Evolutionary conservation across 2,888 invertebrate species (phyloP), one percentile per base, ranked within the genome.

Genomic region (Caenorhabditis angaria): DNA sequence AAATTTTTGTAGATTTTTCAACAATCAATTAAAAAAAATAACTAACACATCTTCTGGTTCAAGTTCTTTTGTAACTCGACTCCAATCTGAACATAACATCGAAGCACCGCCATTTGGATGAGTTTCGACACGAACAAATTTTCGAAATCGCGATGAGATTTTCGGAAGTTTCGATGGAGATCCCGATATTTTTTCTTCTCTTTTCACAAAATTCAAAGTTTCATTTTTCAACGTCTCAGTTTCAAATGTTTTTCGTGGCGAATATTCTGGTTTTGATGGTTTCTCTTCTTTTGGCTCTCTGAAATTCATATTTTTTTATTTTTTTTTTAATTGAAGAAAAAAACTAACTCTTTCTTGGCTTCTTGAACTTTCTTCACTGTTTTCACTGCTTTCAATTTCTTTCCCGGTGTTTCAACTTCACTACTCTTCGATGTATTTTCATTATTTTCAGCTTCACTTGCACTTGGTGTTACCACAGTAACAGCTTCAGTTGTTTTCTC

Each of bases 101-200:
- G 93, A 92, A 0, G 95, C 97, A 32, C 95, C 96, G 18, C 97
- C 97, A 89, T 97, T 97, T 0, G 94, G 93, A 88, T 96, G 94
- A 4, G 56, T 56, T n/a, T 56, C 56, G n/a, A 56, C 56, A 12
- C 56, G 56, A 4, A 56, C 56, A 56, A 27, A 56, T 25, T 59
- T 59, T 47, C 59, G 59, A 47, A 59, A 59, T 35, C 22, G 29
- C 2, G 54, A 63, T n/a, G 76, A 77, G 3, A 77, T 75, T 60
- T 72, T 65, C 18, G 78, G 80, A 59, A 78, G 60, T 27, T 64
- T 63, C 10, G 48, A 48, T 27, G 50, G 4, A n/a, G 10, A 10
- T 12, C 48, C 10, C 20, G 48, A 18, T 18, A 5, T 48, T 20
- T 50, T 22, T 20, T 22, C 50, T 50, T 22, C 22, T 50, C 24